These are phyloP conservation scores for Taenioides sp. DNA, from an alignment of 2,797 vertebrate species.

Conservation along the genomic window DNA sequence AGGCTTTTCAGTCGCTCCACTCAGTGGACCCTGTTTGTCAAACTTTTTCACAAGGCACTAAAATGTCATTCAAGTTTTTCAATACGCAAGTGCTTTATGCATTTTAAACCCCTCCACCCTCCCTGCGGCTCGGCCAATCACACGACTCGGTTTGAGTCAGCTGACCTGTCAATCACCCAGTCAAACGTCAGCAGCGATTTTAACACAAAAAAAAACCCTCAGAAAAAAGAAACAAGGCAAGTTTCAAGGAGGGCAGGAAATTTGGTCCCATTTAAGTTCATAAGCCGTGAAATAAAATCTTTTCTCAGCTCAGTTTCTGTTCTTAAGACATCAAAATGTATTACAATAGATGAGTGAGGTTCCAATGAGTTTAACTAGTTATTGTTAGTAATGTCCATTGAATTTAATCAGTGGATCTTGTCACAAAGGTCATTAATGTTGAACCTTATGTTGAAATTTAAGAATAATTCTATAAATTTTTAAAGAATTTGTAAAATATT, in stretches of 20 bases:
- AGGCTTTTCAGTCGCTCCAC: background rate
- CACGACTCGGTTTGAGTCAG: constrained; percentile 17
- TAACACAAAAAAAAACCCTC: too few species aligned
- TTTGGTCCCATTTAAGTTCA: background rate
- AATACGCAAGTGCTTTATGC: constrained; percentile 65
- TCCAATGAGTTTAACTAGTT: background rate
- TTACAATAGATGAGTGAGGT: too few species aligned
- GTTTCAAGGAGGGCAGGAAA: background rate
- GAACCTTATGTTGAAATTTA: too few species aligned
- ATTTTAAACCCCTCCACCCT: constrained; percentile 26
- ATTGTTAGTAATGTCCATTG: background rate
- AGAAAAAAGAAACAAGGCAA: background rate
- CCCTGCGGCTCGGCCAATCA: constrained; percentile 28
- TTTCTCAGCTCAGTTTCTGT: background rate
- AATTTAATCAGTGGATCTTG: too few species aligned
- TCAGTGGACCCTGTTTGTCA: constrained; percentile 5
- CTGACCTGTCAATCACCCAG: constrained; percentile 21
- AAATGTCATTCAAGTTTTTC: constrained; percentile 90
- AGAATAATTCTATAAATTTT: too few species aligned
- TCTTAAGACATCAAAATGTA: background rate
- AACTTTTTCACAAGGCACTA: constrained; percentile 86
- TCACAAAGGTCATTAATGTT: too few species aligned
- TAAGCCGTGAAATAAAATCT: background rate
- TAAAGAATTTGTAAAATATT: too few species aligned
- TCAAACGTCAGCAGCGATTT: constrained; percentile 5